Base-by-base conservation (phyloP, 2,113 vertebrate species). In the Dipodomys ordii region DNA sequence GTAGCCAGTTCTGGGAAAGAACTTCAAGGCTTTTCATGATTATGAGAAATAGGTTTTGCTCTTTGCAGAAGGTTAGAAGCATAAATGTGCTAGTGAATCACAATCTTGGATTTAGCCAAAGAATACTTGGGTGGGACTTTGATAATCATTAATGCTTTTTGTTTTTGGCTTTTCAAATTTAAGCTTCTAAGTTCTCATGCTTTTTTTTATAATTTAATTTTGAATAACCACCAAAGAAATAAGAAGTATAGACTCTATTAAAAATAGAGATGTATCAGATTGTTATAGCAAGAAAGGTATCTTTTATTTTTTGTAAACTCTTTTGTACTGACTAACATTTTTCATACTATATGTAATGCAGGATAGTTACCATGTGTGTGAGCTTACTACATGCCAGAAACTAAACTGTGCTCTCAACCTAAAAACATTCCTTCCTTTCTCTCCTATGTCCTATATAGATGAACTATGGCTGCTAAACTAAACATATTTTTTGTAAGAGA, bases 1-100 rank as follows among this genome's bases (percentile, higher is more conserved):
- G 46, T 92, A 89, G 65, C 27, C 71, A 27, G 71, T 94, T 95
- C 93, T 97, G 94, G 96, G 93, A 95, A 97, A 93, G 71, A 88
- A 95, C 90, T 92, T 90, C 19, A 81, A 81, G 72, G 16, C n/a
- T 85, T 91, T 60, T 22, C 79, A 77, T 85, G 82, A n/a, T 83
- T 68, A 88, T 90, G 87, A 95, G 81, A 91, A 95, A 86, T 49
- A 90, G 90, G 77, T 73, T 87, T 92, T 89, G 83, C 62, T 86
- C 78, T 95, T 94, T 79, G 35, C 39, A 69, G 89, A 77, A 74
- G 46, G 16, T 89, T 91, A 85, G 77, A 91, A 77, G 62, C 44
- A 7, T 90, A 73, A 89, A 23, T 39, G 7, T 82, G 16, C 46
- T 92, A 64, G 35, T 68, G 49, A 94, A 72, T 80, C 83, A 76